Evolutionary conservation across 2,888 invertebrate species (phyloP), one percentile per base, ranked within the genome.

Genomic region (Oeneis ivallda): DNA sequence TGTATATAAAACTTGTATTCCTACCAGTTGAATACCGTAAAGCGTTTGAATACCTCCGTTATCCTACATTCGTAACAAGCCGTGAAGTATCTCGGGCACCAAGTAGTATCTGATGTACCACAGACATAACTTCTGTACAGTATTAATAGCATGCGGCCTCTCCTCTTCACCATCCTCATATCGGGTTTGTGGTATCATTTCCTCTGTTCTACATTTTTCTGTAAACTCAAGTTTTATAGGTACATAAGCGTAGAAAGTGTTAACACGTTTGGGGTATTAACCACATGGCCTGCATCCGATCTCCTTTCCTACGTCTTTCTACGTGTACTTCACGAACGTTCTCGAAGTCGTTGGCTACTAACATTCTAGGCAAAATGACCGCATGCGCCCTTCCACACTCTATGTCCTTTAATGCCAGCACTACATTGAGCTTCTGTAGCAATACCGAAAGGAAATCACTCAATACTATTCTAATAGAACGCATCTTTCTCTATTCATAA

Each of bases 351-450:
- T 80, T 84, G 85, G 84, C 74, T 73, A 72, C 4, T 87, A 84
- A 88, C 81, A 70, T 70, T 66, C 68, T 71, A 57, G 60, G 70
- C 66, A 47, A 64, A 74, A 71, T 89, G 81, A 89, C 74, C 68
- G 88, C 87, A 88, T 85, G 87, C 70, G 76, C 84, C 89, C 78
- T 66, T 84, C 89, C 89, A 72, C 62, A 61, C 53, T 76, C 84
- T 77, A 13, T 17, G 62, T 83, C 86, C 85, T 72, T 43, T 68
- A 47, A 62, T 72, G 70, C 79, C 85, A 82, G 74, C 84, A 83
- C 84, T 71, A 62, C 57, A 41, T 11, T 60, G 53, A 54, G 58
- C 63, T 39, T 49, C 49, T 11, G 19, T 34, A 15, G 17, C 56
- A 10, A 13, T 32, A 19, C 26, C 56, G 32, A 43, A 56, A 52